Conservation (phyloP, 2,113 vertebrate species). For the Helogale parvula region DNA sequence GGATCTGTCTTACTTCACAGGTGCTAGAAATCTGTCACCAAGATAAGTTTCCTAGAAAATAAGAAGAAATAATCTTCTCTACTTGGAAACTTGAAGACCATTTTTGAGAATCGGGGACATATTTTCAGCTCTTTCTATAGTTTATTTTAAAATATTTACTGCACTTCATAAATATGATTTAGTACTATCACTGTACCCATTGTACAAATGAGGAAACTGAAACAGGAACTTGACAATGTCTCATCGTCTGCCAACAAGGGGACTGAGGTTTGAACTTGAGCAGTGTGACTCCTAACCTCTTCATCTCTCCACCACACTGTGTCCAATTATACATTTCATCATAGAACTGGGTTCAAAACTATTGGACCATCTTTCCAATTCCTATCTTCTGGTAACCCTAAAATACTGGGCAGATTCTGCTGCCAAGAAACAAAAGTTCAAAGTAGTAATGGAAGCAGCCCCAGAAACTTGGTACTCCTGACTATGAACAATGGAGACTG, state of each 20-base stretch:
- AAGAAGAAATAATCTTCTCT: background rate
- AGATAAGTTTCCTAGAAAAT: background rate
- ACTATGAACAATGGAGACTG: background rate
- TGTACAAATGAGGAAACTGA: background rate
- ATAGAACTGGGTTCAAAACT: background rate
- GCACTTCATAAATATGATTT: background rate
- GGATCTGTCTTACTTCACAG: background rate
- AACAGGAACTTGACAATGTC: background rate
- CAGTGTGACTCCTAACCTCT: background rate
- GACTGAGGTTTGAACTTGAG: background rate
- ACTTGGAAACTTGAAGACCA: background rate
- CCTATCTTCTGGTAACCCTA: background rate
- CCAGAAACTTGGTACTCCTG: background rate
- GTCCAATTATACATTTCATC: background rate
- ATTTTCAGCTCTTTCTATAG: background rate
- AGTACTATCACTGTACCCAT: no score
- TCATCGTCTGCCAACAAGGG: background rate
- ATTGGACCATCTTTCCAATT: background rate
- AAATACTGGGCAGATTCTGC: background rate
- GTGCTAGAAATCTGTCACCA: background rate
- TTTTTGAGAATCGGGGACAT: background rate
- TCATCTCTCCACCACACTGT: background rate
- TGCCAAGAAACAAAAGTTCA: background rate
- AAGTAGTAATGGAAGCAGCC: background rate
- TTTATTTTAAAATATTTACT: background rate